Evolutionary conservation across 2,888 invertebrate species (phyloP), one percentile per base, ranked within the genome.

Genomic region (Loripinus fragilis): DNA sequence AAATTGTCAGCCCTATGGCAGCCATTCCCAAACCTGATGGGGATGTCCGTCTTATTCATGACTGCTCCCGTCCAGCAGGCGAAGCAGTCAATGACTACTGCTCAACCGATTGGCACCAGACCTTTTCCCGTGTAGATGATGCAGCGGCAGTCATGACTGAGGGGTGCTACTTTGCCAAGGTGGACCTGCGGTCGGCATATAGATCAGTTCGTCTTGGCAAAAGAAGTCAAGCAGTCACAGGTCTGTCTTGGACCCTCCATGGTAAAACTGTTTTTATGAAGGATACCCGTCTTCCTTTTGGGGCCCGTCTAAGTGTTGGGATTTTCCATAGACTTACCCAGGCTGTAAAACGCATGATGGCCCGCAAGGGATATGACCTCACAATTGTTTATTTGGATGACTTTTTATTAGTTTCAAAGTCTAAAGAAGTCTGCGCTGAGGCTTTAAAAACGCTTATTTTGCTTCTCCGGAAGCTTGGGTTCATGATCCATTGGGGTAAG

Each of bases 391-490:
- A 55, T 28, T 28, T 55, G 25, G 55, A 55, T 28, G 55, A 55
- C 17, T 55, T 55, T 28, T 17, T 55, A 28, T 28, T 55, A 10
- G 17, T 55, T 7, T 25, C 28, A 25, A 28, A 55, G 28, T 28
- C 55, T 2, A 55, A 28, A 55, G 17, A 5, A 8, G 17, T 28
- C 7, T 55, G 55, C 17, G 55, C 28, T 25, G 28, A 55, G 28
- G 28, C 55, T 7, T 20, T 55, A 8, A 28, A 25, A 25, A 28
- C 30, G 12, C 55, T 55, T 28, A 55, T 55, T 25, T 7, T 10
- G 55, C 55, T 55, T 55, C 55, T 55, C 55, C 23, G 55, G 55
- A 55, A 55, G 55, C 55, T 55, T 55, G 55, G 55, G 5, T 55
- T 55, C 28, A 28, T 28, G n/a, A n/a, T n/a, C n/a, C n/a, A n/a